Percentiles rank a stretch among this genome's conserved stretches.
Conservation (phyloP, 2,113 vertebrate species). For the Sardina pilchardus region DNA sequence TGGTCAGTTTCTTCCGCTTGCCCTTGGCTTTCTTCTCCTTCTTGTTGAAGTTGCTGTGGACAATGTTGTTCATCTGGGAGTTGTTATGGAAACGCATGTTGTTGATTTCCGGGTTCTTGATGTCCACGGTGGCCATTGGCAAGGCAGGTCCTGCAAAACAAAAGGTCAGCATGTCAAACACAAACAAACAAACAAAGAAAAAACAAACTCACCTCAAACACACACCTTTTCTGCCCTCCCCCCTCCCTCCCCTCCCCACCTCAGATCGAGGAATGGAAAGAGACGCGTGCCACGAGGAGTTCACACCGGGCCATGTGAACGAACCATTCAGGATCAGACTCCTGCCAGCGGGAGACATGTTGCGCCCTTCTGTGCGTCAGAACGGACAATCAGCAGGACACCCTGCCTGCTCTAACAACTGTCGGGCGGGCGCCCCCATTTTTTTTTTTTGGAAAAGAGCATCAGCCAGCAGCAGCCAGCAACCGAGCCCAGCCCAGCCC, state of each 20-base stretch:
- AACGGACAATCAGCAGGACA: neutral
- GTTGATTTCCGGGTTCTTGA: slow-evolving; percentile 96
- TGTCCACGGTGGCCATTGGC: slow-evolving; percentile 96
- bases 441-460: neutral
- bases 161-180: too few relatives aligned
- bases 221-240: neutral
- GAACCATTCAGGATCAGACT: neutral
- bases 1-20: slow-evolving; percentile 91
- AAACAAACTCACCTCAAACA: neutral
- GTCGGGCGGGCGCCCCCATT: neutral
- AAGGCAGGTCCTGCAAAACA: slow-evolving; percentile 80
- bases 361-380: neutral
- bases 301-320: neutral
- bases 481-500: neutral
- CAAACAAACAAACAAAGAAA: neutral
- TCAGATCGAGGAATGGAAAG: neutral
- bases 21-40: slow-evolving; percentile 90
- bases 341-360: neutral
- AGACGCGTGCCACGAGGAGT: neutral
- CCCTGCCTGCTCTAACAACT: neutral
- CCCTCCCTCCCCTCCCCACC: too few relatives aligned
- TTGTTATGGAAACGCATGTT: slow-evolving; percentile 78
- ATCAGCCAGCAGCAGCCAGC: neutral
- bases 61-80: slow-evolving; percentile 87
- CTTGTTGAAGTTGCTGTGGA: slow-evolving; percentile 85